These are phyloP conservation scores for Spatulosminthurus flaviceps DNA, from an alignment of 2,888 invertebrate species.

Conservation along the genomic window DNA sequence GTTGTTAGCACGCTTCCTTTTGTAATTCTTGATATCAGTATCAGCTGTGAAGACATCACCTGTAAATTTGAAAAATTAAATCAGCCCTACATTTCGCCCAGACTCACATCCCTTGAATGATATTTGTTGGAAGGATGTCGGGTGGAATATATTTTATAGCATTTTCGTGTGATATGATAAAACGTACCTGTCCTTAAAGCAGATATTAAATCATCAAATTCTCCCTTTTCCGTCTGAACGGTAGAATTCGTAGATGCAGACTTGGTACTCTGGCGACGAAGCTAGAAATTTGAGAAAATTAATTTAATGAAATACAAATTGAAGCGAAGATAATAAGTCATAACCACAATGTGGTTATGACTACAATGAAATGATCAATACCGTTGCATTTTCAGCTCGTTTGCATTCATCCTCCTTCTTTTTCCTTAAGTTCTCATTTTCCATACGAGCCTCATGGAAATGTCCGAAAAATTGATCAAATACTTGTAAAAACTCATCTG, in stretches of 20 bases:
- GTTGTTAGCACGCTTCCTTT: slow-evolving; percentile 44
- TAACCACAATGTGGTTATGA: too few relatives aligned
- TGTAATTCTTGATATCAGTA: slow-evolving; percentile 44
- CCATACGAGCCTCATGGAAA: slow-evolving; percentile 83
- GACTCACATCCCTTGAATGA: not conserved
- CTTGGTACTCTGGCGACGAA: slow-evolving; percentile 47
- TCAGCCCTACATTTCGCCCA: not conserved
- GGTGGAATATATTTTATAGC: too few relatives aligned
- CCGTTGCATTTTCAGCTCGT: slow-evolving; percentile 41
- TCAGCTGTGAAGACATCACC: slow-evolving; percentile 46
- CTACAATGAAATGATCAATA: not conserved
- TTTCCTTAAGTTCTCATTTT: slow-evolving; percentile 85
- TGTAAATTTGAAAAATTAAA: slow-evolving; percentile 3
- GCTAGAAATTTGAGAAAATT: slow-evolving; percentile 41
- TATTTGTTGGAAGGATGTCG: too few relatives aligned
- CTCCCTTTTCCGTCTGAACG: slow-evolving; percentile 73
- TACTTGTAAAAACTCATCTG: slow-evolving; percentile 93
- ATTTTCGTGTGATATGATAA: too few relatives aligned
- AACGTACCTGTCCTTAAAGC: slow-evolving; percentile 88
- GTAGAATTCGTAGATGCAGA: slow-evolving; percentile 30
- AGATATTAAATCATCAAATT: slow-evolving; percentile 95
- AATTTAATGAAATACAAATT: not conserved
- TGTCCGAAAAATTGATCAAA: slow-evolving; percentile 87
- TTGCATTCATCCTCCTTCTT: slow-evolving; percentile 76
- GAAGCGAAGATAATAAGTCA: too few relatives aligned